Base-by-base conservation (phyloP, 2,113 vertebrate genomes). In the Haemorhous mexicanus region DNA sequence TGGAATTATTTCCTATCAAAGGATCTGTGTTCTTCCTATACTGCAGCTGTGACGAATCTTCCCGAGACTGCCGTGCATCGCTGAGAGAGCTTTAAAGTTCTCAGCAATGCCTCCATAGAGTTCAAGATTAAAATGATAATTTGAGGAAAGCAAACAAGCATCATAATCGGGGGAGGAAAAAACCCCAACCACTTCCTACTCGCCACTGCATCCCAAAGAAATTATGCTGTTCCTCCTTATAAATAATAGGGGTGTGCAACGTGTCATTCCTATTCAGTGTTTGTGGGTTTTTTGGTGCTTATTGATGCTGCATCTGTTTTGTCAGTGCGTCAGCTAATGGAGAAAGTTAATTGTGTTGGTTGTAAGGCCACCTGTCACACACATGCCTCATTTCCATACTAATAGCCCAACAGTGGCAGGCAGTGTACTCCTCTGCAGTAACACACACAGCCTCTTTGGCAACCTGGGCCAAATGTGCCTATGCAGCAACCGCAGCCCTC, bases 341-440 rank as follows among this genome's bases (percentile, higher is more conserved):
- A 98, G 98, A 98, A 98, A 99, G 98, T 98, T 99, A 98, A 99
- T 98, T 99, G 98, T 99, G 98, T 98, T 98, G 98, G 98, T 98
- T 99, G 98, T 98, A 98, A 98, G 98, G 98, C 98, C 98, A 99
- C 98, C 98, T 99, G 98, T 99, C 98, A 98, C 98, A 98, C 98
- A 98, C 98, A 98, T 98, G 98, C 98, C 98, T 99, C 98, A 99
- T 99, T 99, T 98, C 98, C 98, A 99, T 99, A 98, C 98, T 98
- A 99, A 99, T 98, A 98, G 98, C 97, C 97, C 97, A 97, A 98
- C 98, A 98, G 98, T 97, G 98, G 98, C 98, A 98, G 97, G 96
- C 98, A 98, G 98, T 96, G 97, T 93, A 97, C 98, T 98, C 97
- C 96, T 97, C 97, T 97, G 97, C 98, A 98, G 95, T 97, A 96